Conservation (phyloP, 2,797 vertebrate species). For the Anguilla marmorata region DNA sequence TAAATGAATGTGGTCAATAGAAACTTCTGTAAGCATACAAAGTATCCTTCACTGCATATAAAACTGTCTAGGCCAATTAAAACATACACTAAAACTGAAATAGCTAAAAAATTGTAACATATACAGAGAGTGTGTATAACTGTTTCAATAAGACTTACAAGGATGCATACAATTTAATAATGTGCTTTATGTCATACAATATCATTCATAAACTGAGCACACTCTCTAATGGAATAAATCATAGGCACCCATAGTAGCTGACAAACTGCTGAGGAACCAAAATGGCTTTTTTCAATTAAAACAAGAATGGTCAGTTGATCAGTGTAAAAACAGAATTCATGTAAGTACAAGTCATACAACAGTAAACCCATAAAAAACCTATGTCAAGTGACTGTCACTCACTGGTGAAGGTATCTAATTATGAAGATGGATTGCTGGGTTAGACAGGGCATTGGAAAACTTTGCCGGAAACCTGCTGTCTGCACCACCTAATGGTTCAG, state of each 20-base stretch:
- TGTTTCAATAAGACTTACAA: not conserved
- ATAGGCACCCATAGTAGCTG: not conserved
- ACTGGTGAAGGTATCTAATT: slow-evolving; percentile 10
- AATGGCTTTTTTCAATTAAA: not conserved
- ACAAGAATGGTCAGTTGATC: not conserved
- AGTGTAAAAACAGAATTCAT: not conserved
- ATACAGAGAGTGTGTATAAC: not conserved
- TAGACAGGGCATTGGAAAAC: not conserved
- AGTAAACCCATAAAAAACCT: not conserved
- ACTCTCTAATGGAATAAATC: not conserved
- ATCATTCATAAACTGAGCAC: not conserved
- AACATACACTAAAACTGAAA: too few relatives aligned
- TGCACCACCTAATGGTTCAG: slow-evolving; percentile 21
- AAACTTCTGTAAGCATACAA: too few relatives aligned
- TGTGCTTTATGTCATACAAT: not conserved
- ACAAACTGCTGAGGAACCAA: not conserved
- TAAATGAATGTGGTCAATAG: too few relatives aligned
- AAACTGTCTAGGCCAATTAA: too few relatives aligned
- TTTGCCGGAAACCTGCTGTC: slow-evolving; percentile 15
- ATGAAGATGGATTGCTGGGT: slow-evolving; percentile 1
- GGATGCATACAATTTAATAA: not conserved
- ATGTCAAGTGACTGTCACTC: not conserved
- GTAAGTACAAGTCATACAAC: not conserved
- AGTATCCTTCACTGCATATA: too few relatives aligned
- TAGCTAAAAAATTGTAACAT: not conserved